Evolutionary conservation across 2,888 invertebrate species (phyloP).

Genomic region (Hartigia nigra): DNA sequence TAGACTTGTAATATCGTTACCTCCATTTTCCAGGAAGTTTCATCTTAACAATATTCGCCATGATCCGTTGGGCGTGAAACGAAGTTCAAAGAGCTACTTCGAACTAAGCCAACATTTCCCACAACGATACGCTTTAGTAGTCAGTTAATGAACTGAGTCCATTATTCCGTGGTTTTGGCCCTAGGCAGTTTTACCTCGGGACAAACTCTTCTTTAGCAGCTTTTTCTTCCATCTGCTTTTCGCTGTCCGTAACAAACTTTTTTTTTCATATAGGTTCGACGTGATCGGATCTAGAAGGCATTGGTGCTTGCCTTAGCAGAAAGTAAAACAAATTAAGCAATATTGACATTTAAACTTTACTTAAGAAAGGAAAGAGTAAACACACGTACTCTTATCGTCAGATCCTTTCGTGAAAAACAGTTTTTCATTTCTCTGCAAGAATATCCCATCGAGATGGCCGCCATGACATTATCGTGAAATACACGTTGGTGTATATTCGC

Average conservation of each 20-base stretch:
- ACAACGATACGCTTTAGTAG: background rate
- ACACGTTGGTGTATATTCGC: background rate
- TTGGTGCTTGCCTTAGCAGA: background rate
- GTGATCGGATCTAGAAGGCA: background rate
- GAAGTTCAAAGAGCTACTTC: slow-evolving; percentile 7
- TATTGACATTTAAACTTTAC: background rate
- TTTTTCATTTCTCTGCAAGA: background rate
- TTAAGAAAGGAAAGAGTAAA: background rate
- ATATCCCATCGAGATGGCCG: background rate
- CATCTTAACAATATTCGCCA: background rate
- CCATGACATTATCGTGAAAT: background rate
- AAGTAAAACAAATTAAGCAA: too few relatives aligned
- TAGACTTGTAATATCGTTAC: background rate
- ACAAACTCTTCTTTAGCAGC: background rate
- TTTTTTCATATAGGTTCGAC: background rate
- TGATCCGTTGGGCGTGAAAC: slow-evolving; percentile 7
- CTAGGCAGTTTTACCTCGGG: background rate
- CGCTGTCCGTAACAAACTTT: background rate
- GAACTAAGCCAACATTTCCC: background rate
- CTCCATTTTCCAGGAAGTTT: background rate
- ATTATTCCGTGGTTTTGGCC: background rate
- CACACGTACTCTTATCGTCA: background rate
- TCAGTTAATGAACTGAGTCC: slow-evolving; percentile 5
- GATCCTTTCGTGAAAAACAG: background rate
- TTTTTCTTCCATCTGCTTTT: background rate